Evolutionary conservation across 2,797 vertebrate genomes (phyloP).

Genomic region (Lutjanus argentimaculatus): DNA sequence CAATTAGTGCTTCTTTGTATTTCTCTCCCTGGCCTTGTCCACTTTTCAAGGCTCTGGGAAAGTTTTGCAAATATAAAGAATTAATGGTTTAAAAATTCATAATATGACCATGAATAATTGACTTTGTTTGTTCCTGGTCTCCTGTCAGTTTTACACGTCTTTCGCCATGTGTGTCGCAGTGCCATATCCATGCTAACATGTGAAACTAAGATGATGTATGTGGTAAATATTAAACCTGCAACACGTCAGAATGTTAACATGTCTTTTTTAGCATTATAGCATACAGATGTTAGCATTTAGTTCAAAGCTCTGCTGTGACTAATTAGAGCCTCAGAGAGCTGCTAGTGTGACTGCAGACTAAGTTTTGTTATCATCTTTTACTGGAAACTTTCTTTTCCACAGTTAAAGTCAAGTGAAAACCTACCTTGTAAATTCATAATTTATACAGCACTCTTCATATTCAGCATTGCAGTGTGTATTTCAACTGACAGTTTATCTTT

Average conservation of each 20-base stretch:
- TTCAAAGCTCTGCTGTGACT: neutral
- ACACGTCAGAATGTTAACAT: neutral
- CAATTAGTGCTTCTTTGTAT: neutral
- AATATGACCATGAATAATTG: neutral
- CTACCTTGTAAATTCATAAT: constrained; percentile 25
- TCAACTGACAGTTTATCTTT: neutral
- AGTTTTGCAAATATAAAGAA: neutral
- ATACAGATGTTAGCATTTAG: neutral
- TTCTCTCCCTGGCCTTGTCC: neutral
- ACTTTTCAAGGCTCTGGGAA: neutral
- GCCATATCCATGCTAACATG: neutral
- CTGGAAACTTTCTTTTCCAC: neutral
- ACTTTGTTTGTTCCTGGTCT: neutral
- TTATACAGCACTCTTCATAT: constrained; percentile 3
- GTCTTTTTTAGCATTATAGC: neutral
- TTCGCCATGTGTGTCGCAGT: neutral
- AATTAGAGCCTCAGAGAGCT: neutral
- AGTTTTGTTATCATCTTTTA: neutral
- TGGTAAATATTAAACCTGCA: neutral
- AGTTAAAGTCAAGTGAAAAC: neutral
- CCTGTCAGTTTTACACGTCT: neutral
- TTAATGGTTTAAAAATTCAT: neutral
- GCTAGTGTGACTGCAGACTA: neutral
- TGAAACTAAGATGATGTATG: neutral
- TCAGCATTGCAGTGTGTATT: constrained; percentile 9